Base-by-base conservation (phyloP, 2,888 invertebrate species). In the Altica lythri region DNA sequence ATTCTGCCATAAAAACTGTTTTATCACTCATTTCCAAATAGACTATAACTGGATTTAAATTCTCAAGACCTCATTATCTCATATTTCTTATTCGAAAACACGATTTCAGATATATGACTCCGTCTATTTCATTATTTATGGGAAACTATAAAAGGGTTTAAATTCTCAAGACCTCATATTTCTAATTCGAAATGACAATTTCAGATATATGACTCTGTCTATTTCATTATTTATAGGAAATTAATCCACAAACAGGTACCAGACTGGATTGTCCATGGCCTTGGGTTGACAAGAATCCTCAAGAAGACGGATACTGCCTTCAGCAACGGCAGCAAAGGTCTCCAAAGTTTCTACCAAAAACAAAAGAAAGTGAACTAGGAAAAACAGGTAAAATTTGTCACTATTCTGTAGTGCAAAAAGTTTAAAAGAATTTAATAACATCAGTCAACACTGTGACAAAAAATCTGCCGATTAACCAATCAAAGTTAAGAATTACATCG, bases 241-340 rank as follows among this genome's bases (percentile, higher is more conserved):
- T 85, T 60, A 84, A 85, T 68, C 84, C 85, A 1, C 80, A 83
- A 57, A 83, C 84, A 1, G 85, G 85, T 10, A 85, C 81, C 14
- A 78, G 84, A 46, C 75, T 86, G 57, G 85, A 85, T 66, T 76
- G 83, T 52, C 83, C 83, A 45, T 77, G 78, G 67, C 74, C 74
- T 5, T 75, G 74, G 74, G 77, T 80, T 44, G 77, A 79, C 45
- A 78, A 79, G 58, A 52, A 35, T 14, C 16, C 30, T 16, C 70
- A 73, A 54, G 75, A 76, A 55, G 76, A 77, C 56, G 75, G 75
- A 51, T 75, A 71, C 59, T 74, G 72, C 54, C 55, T 74, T 18
- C 74, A 75, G 43, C 71, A 72, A 35, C 69, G 65, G 2, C 69
- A 75, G 51, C 78, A 78, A 60, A 72, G 78, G 57, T 80, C 80